Conservation (phyloP, 1,140 invertebrate genomes). For the Leptopilina clavipes region DNA sequence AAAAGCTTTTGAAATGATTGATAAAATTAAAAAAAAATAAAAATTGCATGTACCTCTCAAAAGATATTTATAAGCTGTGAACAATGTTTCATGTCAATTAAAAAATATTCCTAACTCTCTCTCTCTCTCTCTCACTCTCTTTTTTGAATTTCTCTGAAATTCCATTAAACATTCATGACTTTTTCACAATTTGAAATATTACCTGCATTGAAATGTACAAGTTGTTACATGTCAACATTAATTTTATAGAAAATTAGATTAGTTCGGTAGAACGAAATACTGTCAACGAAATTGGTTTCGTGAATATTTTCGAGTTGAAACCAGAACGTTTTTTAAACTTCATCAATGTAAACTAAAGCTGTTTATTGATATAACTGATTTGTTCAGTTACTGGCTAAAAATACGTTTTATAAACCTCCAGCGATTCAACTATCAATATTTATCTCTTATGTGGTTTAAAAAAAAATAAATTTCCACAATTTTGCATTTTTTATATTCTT, state of each 20-base stretch:
- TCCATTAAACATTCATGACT: background rate
- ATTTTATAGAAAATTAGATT: conserved; percentile 13
- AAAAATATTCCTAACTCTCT: too few species aligned
- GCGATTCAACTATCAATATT: background rate
- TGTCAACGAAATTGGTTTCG: background rate
- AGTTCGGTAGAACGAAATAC: background rate
- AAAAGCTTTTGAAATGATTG: background rate
- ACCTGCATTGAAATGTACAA: background rate
- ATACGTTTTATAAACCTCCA: conserved; percentile 26
- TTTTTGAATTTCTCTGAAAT: background rate
- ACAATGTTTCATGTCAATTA: too few species aligned
- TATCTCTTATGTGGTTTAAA: background rate
- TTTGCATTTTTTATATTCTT: background rate
- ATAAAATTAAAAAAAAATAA: too few species aligned
- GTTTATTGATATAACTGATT: background rate
- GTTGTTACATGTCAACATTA: background rate
- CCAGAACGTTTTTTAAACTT: background rate
- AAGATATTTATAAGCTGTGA: too few species aligned
- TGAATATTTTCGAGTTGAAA: background rate
- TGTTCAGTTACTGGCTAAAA: background rate
- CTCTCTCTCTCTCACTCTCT: too few species aligned
- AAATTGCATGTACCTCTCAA: too few species aligned
- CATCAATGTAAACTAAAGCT: background rate
- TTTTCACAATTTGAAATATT: conserved; percentile 5
- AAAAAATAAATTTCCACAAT: background rate